Conservation (phyloP, 2,113 vertebrate genomes). For the Mungos mungo region DNA sequence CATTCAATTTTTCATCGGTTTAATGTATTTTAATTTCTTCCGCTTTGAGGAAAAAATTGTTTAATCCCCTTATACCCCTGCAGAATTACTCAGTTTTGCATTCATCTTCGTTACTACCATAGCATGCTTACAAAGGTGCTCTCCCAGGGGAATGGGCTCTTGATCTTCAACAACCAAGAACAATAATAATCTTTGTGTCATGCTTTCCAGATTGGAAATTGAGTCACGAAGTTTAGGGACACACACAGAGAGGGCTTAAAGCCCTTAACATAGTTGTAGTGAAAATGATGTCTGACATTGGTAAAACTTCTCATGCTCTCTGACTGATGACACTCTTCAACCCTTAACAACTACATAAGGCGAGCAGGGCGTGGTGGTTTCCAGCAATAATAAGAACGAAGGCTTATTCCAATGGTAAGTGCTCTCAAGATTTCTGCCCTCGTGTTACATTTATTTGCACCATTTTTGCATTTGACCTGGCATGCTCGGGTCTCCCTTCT, state of each 20-base stretch:
- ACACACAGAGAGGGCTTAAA: neutral
- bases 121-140: neutral
- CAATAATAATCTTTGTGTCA: neutral
- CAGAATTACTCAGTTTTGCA: constrained; percentile 5
- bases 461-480: neutral
- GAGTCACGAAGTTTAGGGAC: neutral
- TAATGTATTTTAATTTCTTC: constrained; percentile 50
- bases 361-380: neutral
- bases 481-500: neutral
- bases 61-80: neutral
- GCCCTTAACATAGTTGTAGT: neutral
- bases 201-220: neutral
- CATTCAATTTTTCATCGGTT: constrained; percentile 2
- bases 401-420: neutral
- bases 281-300: neutral
- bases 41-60: constrained; percentile 2
- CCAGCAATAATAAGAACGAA: neutral
- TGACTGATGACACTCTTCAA: neutral
- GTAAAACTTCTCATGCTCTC: neutral
- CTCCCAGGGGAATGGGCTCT: neutral
- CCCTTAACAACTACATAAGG: neutral
- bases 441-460: neutral
- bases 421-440: neutral
- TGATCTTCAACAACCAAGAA: neutral
- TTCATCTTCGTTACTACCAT: neutral